Conservation (phyloP, 1,140 invertebrate species). For the Trypoxylus dichotomus region DNA sequence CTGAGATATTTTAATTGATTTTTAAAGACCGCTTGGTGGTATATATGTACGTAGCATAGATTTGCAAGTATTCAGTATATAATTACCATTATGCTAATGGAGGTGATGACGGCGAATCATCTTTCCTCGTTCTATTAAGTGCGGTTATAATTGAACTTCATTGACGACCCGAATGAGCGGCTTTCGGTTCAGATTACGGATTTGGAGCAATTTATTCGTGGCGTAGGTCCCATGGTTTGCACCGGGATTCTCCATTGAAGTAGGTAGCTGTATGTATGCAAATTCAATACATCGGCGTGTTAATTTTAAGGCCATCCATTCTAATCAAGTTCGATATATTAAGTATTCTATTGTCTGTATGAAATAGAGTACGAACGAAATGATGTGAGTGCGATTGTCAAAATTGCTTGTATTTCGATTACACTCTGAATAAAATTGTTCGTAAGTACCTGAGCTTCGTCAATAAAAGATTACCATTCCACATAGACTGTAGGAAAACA, state of each 20-base stretch:
- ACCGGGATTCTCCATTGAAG: background rate
- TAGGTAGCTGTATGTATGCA: background rate
- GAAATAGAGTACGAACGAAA: background rate
- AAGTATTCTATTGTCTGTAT: background rate
- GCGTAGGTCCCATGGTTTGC: background rate
- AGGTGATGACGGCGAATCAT: background rate
- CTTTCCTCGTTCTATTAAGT: background rate
- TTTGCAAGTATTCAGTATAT: background rate
- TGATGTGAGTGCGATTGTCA: background rate
- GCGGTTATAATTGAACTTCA: slow-evolving; percentile 13
- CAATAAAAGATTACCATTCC: too few species aligned
- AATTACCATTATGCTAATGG: background rate
- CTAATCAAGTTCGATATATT: background rate
- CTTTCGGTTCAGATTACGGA: background rate
- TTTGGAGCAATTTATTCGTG: background rate
- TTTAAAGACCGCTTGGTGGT: too few species aligned
- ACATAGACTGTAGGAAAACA: too few species aligned
- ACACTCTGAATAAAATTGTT: too few species aligned
- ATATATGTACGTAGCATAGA: too few species aligned
- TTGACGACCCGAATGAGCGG: background rate
- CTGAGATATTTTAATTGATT: too few species aligned
- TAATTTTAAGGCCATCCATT: background rate
- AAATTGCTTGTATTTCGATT: too few species aligned
- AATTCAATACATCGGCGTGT: background rate
- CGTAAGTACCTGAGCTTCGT: too few species aligned